These are phyloP conservation scores for Sarcophaga caerulescens DNA, from an alignment of 2,888 invertebrate species.

Conservation along the genomic window DNA sequence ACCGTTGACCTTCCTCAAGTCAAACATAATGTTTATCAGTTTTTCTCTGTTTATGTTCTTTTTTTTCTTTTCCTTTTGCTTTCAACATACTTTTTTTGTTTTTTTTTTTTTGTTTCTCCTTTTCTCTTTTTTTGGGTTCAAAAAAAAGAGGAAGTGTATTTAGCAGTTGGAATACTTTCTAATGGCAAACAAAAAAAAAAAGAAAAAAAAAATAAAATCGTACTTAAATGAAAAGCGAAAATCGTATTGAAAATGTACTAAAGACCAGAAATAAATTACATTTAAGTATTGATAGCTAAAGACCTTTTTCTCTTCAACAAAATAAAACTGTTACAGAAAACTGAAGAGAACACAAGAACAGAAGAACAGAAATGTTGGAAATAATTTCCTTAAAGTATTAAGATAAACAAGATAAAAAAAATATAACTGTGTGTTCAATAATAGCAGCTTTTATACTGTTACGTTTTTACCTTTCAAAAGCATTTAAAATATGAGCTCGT, in stretches of 20 bases:
- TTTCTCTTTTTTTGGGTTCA: not conserved
- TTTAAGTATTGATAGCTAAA: conserved; percentile 44
- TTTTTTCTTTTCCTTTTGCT: too few species aligned
- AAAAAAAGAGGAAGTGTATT: conserved; percentile 13
- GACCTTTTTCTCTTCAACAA: conserved; percentile 22
- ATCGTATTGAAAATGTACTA: conserved; percentile 2
- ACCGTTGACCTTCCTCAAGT: conserved; percentile 51
- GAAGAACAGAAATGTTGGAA: not conserved
- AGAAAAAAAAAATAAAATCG: too few species aligned
- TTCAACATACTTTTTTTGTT: too few species aligned
- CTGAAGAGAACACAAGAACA: not conserved
- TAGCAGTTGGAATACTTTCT: not conserved
- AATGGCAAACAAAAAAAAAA: too few species aligned
- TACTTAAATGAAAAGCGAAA: not conserved
- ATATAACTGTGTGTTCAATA: not conserved
- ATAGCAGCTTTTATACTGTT: too few species aligned
- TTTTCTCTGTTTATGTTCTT: not conserved
- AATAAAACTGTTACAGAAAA: conserved; percentile 5
- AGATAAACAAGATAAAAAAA: not conserved
- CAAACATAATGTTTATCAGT: conserved; percentile 49
- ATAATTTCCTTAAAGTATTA: conserved; percentile 39
- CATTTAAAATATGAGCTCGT: too few species aligned
- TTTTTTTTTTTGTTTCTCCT: not conserved
- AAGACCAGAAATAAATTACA: conserved; percentile 49
- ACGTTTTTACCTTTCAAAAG: too few species aligned